These are phyloP conservation scores for Phorcus lineatus DNA, from an alignment of 2,888 invertebrate species.

Conservation along the genomic window DNA sequence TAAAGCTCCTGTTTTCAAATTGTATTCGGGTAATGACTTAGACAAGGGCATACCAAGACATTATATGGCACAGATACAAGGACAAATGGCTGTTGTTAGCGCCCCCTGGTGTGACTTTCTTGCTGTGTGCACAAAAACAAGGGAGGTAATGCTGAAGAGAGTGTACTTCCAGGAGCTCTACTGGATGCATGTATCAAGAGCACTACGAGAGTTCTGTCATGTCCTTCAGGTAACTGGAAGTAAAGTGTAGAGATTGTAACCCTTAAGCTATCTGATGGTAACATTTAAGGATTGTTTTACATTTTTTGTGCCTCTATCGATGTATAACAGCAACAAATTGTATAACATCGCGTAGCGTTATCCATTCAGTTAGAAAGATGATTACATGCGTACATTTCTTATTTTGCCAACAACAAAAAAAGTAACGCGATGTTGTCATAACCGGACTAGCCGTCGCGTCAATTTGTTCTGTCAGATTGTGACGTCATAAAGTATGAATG, in stretches of 20 bases:
- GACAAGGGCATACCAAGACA: slow-evolving; percentile 52
- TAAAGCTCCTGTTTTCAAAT: slow-evolving; percentile 58
- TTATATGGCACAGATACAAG: slow-evolving; percentile 69
- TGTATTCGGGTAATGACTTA: slow-evolving; percentile 41
- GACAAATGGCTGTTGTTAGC: slow-evolving; percentile 61
- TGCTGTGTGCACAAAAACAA: slow-evolving; percentile 59
- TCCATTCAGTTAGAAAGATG: no score
- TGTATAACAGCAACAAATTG: no score
- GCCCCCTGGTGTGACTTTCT: slow-evolving; percentile 66
- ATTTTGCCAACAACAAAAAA: no score
- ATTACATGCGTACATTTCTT: no score
- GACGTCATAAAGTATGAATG: no score
- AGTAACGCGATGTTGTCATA: no score
- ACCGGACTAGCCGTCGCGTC: no score
- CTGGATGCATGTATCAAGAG: slow-evolving; percentile 50
- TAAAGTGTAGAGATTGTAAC: neutral
- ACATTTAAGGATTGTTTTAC: no score
- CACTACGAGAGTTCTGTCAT: slow-evolving; percentile 53
- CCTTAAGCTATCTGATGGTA: no score
- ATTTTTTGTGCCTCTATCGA: no score
- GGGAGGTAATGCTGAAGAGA: slow-evolving; percentile 57
- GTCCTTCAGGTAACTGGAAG: slow-evolving; percentile 50
- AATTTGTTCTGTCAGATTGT: no score
- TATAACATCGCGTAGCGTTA: no score
- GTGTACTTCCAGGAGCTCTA: slow-evolving; percentile 54